Evolutionary conservation across 2,888 invertebrate genomes (phyloP).

Genomic region (Scelioninae gen. 1): DNA sequence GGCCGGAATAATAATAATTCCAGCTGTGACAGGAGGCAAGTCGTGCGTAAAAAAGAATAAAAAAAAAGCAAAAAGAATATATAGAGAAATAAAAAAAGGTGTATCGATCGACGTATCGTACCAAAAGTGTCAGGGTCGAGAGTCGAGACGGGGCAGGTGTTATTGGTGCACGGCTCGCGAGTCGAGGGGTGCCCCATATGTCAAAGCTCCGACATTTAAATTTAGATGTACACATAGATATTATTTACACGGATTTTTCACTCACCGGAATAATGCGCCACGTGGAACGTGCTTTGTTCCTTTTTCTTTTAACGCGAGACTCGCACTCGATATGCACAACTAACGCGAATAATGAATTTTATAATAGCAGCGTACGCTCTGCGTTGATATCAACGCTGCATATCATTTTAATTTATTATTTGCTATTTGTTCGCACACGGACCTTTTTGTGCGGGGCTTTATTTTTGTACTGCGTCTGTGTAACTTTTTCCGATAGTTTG

Average conservation of each 20-base stretch:
- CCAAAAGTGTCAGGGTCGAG: slow-evolving; percentile 69
- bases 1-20: slow-evolving; percentile 52
- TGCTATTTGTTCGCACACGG: neutral
- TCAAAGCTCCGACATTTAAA: slow-evolving; percentile 67
- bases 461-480: too few relatives aligned
- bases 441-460: slow-evolving; percentile 4
- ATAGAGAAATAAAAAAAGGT: slow-evolving; percentile 27
- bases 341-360: slow-evolving; percentile 47
- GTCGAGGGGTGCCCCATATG: slow-evolving; percentile 60
- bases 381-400: slow-evolving; percentile 39
- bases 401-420: slow-evolving; percentile 56
- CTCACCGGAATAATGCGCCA: slow-evolving; percentile 50
- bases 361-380: slow-evolving; percentile 25
- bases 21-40: slow-evolving; percentile 27
- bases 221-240: slow-evolving; percentile 64
- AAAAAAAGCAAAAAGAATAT: too few relatives aligned
- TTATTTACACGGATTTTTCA: slow-evolving; percentile 68
- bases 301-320: slow-evolving; percentile 28
- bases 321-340: slow-evolving; percentile 34
- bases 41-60: slow-evolving; percentile 41
- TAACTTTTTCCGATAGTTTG: too few relatives aligned
- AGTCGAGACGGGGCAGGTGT: slow-evolving; percentile 61
- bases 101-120: slow-evolving; percentile 63
- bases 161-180: slow-evolving; percentile 49
- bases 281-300: slow-evolving; percentile 45